Base-by-base conservation (phyloP, 92 coral and sea anemone genomes). In the Nematostella vectensis region DNA sequence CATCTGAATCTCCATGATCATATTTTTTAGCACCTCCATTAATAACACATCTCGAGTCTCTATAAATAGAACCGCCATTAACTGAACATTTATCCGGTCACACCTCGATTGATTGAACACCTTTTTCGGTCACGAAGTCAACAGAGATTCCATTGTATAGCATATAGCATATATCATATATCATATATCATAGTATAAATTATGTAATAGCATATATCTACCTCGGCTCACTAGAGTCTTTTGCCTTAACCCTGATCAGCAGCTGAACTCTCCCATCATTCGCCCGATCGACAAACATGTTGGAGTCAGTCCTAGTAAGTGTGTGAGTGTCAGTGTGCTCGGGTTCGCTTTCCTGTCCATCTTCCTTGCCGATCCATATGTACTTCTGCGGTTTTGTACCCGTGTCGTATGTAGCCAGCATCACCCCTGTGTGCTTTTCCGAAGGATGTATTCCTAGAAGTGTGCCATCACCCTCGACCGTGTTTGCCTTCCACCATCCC, bases 351-450 rank as follows among this genome's bases (percentile, higher is more conserved):
- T 22, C 4, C 11, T 4, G 18, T 45, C 18, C 18, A n/a, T n/a
- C n/a, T n/a, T 57, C 2, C 6, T 53, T 55, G 11, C 53, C 28
- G 25, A 66, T 63, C 44, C 44, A 66, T 10, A 50, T 55, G 53
- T 59, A 66, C 11, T 51, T 59, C 1, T 28, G 51, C 43, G 72
- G 72, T 44, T 55, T 55, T 13, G 62, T 66, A 29, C 72, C 48
- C 18, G 27, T 51, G 19, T 18, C 33, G 55, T 66, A 66, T 3
- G 63, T 55, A 11, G 72, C 72, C 72, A 66, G 18, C 4, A 66
- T 45, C 55, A 63, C 53, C 12, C 63, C 62, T 44, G 63, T 66
- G 44, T 54, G 54, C 44, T 66, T 48, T 18, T 11, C 21, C 11
- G 63, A 28, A 26, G 61, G 61, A 16, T 51, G 72, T 17, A 65